Evolutionary conservation across 2,888 invertebrate species (phyloP), one percentile per base, ranked within the genome.

Genomic region (Scaptomyza parva): DNA sequence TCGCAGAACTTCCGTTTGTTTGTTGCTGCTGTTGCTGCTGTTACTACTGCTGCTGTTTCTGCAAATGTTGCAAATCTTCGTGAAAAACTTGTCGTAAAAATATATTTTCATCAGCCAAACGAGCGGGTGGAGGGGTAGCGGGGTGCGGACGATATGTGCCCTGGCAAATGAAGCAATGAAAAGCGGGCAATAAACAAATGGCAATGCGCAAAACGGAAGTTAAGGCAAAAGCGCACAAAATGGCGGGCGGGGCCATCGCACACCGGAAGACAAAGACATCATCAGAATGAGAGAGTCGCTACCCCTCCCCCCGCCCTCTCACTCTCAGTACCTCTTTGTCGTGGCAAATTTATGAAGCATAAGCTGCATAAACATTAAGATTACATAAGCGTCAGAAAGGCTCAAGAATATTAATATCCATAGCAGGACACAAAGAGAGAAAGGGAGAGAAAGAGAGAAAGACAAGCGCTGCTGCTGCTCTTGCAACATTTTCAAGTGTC

Each of bases 401-500:
- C 79, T 70, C 55, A 63, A 75, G 75, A 30, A 62, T 48, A 66
- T 37, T 37, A 37, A 17, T 17, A 37, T 68, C 47, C 59, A 60
- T 64, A n/a, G 66, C 85, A 68, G 65, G 64, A 55, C 62, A 55
- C 40, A 17, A 28, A 17, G 3, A 37, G 3, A 37, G 14, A 17
- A 9, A 14, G 3, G 17, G 3, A 17, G 2, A 35, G 14, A 35
- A 7, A 11, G 37, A 35, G 14, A 14, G 39, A 62, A 64, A 65
- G 40, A 61, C 61, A 65, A 66, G 71, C 85, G 65, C 69, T 62
- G 81, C 71, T n/a, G n/a, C n/a, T n/a, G n/a, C n/a, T n/a, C n/a
- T 86, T 86, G 87, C 81, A 84, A 82, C 87, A 86, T 84, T 86
- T 87, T 78, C n/a, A 82, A 84, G 87, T 86, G 85, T 84, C 81